Evolutionary conservation across 2,797 vertebrate species (phyloP).

Genomic region (Heteromormyrus szaboi): DNA sequence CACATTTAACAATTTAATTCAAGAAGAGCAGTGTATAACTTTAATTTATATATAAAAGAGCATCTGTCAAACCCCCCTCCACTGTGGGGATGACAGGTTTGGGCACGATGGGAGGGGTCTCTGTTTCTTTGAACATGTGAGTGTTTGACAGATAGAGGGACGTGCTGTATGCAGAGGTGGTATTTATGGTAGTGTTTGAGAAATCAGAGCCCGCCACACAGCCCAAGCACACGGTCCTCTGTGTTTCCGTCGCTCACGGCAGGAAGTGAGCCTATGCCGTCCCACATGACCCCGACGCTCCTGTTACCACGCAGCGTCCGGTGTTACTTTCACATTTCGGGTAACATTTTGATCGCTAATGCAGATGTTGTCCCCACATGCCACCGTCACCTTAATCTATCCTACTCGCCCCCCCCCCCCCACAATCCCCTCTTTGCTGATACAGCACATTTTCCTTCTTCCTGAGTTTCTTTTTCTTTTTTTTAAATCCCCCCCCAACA

Average conservation of each 20-base stretch:
- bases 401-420: neutral
- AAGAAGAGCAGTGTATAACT: neutral
- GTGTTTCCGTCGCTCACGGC: neutral
- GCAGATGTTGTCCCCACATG: neutral
- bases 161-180: neutral
- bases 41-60: neutral
- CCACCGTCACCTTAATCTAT: neutral
- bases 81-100: neutral
- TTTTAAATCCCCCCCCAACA: slow-evolving; percentile 36
- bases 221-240: too few relatives aligned
- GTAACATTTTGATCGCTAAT: neutral
- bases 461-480: slow-evolving; percentile 49
- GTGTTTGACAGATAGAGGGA: neutral
- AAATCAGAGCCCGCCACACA: neutral
- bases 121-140: neutral
- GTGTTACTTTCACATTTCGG: neutral
- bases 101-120: neutral
- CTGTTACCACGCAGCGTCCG: neutral
- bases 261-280: neutral
- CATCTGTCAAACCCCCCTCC: neutral
- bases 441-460: slow-evolving; percentile 22
- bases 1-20: neutral
- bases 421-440: slow-evolving; percentile 17
- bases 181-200: neutral
- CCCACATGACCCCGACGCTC: neutral